Percentiles rank a stretch among this genome's conserved stretches.
phyloP scores from a whole-genome alignment of 2,888 invertebrate species.

The Holacanthella duospinosa region DNA sequence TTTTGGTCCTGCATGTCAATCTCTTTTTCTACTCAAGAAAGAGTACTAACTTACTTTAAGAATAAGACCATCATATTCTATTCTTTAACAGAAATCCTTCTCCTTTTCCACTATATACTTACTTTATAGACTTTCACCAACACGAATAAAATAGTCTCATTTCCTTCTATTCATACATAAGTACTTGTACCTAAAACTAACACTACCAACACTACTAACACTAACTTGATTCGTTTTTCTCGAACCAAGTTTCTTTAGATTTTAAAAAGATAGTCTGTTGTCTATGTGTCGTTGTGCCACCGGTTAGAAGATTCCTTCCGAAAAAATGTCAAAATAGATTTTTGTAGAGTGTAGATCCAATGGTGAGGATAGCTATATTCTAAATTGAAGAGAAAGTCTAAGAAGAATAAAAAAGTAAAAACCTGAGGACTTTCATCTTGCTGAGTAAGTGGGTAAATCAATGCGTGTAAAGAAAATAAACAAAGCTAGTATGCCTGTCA shows the following conservation, averaged over 20 bases:
- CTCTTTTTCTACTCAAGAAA: not conserved
- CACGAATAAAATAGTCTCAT: not conserved
- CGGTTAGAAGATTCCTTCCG: too few relatives aligned
- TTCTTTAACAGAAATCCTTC: not conserved
- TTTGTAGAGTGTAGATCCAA: too few relatives aligned
- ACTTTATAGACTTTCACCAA: not conserved
- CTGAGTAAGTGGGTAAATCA: not conserved
- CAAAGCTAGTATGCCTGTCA: not conserved
- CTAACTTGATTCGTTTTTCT: too few relatives aligned
- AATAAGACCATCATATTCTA: too few relatives aligned
- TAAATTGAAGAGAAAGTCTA: too few relatives aligned
- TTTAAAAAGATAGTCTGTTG: too few relatives aligned
- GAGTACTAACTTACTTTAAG: not conserved
- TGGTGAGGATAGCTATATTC: too few relatives aligned
- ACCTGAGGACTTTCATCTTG: not conserved
- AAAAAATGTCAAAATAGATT: too few relatives aligned
- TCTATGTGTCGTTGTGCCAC: too few relatives aligned
- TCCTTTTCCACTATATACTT: not conserved
- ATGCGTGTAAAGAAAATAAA: not conserved
- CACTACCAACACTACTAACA: too few relatives aligned
- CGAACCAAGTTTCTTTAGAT: too few relatives aligned
- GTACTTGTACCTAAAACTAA: not conserved
- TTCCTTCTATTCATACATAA: not conserved
- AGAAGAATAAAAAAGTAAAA: not conserved
- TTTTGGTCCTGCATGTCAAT: conserved; percentile 1